Evolutionary conservation across 2,113 vertebrate species (phyloP), one percentile per base, ranked within the genome.

Genomic region (Malurus cyaneus): DNA sequence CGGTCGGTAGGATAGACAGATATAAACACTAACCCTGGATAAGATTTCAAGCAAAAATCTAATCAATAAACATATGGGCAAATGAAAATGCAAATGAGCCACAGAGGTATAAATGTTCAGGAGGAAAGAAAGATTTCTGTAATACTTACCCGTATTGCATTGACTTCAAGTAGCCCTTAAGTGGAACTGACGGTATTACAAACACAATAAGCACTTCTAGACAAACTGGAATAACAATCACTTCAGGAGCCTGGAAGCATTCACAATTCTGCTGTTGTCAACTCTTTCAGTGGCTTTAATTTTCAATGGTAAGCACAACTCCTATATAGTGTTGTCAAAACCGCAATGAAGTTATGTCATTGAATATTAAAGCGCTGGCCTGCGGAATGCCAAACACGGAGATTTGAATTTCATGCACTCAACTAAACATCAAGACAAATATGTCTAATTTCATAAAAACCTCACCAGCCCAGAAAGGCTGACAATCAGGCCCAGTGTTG

Each of bases 221-320:
- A 98, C 97, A 98, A 98, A 98, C 97, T 97, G 95, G 98, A 98
- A 98, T 98, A 98, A 97, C 97, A 98, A 98, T 98, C 97, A 97
- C 97, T 98, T 97, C 95, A 94, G 97, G 97, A 98, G 96, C 97
- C 47, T 64, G 88, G 96, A 97, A 98, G 96, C 97, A 97, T 97
- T 98, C 96, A 96, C 97, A 97, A 97, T 98, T 98, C 96, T 98
- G 98, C 98, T 98, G 97, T 97, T 98, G 97, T 98, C 98, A 98
- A 98, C 97, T 97, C 96, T 98, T 98, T 98, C 97, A 88, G 97
- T 93, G 95, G 95, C 97, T 98, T 98, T 98, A 98, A 98, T 98
- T 98, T 98, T 98, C 98, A 97, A 91, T 97, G 97, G 97, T 98
- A 98, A 98, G 98, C 98, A 98, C 97, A 98, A 98, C 97, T 98